Evolutionary conservation across 2,888 invertebrate genomes (phyloP).

Genomic region (Operophtera brumata): DNA sequence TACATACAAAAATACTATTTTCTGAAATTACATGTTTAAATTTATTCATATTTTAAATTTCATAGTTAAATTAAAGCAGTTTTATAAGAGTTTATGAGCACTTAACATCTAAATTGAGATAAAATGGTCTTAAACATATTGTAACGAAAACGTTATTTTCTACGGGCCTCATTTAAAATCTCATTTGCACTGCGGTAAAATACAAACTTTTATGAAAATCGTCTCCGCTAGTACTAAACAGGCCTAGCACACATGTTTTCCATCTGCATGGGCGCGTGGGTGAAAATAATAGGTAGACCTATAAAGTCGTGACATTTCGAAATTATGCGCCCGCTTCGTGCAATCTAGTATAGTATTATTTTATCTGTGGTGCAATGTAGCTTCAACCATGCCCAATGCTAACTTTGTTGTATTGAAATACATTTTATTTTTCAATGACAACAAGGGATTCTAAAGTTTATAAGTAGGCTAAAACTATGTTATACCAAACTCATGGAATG

Average conservation of each 20-base stretch:
- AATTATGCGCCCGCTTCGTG: conserved; percentile 43
- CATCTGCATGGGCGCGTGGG: conserved; percentile 65
- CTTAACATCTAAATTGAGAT: background rate
- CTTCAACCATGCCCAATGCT: conserved; percentile 6
- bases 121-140: background rate
- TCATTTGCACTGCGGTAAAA: conserved; percentile 15
- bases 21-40: background rate
- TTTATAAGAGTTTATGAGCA: background rate
- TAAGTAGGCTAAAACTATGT: conserved; percentile 3
- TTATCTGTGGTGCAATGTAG: no score
- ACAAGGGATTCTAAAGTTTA: conserved; percentile 5
- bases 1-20: background rate
- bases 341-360: no score
- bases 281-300: conserved; percentile 59
- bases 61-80: background rate
- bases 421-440: conserved; percentile 13
- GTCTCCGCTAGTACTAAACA: conserved; percentile 12
- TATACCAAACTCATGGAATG: background rate
- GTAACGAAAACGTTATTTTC: conserved; percentile 1
- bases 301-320: conserved; percentile 65
- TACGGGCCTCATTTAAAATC: conserved; percentile 8
- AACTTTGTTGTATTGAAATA: conserved; percentile 9
- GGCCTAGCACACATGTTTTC: conserved; percentile 41
- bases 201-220: conserved; percentile 18
- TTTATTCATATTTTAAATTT: background rate